phyloP scores from a whole-genome alignment of 2,113 vertebrate genomes.

The Dasyurus viverrinus region DNA sequence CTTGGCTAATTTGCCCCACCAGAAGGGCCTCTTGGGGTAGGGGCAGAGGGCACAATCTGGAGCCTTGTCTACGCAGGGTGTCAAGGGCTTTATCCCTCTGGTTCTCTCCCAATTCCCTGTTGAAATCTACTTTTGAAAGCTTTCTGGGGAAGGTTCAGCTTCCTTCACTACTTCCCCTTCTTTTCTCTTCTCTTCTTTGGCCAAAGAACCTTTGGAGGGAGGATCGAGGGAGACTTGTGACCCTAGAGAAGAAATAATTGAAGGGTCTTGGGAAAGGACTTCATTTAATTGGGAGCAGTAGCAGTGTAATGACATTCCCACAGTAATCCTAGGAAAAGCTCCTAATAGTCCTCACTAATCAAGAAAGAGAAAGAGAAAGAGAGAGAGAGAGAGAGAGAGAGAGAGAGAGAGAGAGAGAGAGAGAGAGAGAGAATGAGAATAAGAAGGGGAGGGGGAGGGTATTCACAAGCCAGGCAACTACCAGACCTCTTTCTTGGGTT shows the following conservation, averaged over 20 bases:
- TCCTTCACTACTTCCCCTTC: neutral
- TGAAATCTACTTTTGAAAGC: neutral
- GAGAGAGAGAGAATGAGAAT: neutral
- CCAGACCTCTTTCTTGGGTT: neutral
- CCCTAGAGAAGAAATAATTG: neutral
- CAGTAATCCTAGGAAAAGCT: neutral
- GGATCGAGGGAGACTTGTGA: neutral
- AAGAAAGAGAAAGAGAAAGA: neutral
- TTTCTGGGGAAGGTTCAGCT: neutral
- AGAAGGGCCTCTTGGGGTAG: neutral
- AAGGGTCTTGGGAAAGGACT: neutral
- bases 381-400: neutral
- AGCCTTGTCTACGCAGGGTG: neutral
- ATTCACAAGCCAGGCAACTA: neutral
- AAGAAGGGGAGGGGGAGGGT: neutral
- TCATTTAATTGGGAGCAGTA: neutral
- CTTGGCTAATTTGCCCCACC: neutral
- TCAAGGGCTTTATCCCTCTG: neutral
- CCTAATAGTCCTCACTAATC: neutral
- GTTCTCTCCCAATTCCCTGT: neutral
- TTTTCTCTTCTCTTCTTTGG: neutral
- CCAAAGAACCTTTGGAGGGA: neutral
- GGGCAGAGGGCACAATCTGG: neutral
- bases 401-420: neutral
- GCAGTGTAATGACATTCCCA: neutral